phyloP scores from a whole-genome alignment of 2,797 vertebrate genomes.

The Pipistrellus pipistrellus region DNA sequence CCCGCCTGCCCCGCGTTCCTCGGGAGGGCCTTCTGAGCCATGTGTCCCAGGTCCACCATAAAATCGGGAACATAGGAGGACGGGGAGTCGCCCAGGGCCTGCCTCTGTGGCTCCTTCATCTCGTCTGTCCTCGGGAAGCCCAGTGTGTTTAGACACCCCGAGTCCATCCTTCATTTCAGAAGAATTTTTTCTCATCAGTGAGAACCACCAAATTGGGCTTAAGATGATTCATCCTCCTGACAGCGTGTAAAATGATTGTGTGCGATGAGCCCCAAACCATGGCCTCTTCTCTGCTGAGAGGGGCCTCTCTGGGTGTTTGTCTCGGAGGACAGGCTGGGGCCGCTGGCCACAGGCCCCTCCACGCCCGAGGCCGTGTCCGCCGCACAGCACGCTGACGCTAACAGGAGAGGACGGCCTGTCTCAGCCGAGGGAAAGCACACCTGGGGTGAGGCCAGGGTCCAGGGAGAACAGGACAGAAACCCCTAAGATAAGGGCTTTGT shows the following conservation, averaged over 20 bases:
- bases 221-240: conserved; percentile 31
- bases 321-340: not conserved
- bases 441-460: not conserved
- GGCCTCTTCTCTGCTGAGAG: conserved; percentile 46
- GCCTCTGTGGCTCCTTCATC: not conserved
- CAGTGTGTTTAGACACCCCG: not conserved
- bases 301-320: not conserved
- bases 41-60: not conserved
- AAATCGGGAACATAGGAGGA: not conserved
- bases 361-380: too few relatives aligned
- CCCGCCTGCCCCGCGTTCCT: too few relatives aligned
- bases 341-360: not conserved
- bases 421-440: not conserved
- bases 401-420: not conserved
- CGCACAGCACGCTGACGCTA: not conserved
- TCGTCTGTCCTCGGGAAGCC: not conserved
- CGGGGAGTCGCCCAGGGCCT: not conserved
- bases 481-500: not conserved
- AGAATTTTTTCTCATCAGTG: conserved; percentile 10
- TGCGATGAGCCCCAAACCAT: conserved; percentile 48
- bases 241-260: conserved; percentile 25
- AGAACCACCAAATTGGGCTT: conserved; percentile 38
- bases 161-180: not conserved
- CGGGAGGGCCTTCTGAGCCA: too few relatives aligned
- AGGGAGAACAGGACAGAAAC: conserved; percentile 2